Evolutionary conservation across 2,888 invertebrate genomes (phyloP).

Genomic region (Stenodera caucasica): DNA sequence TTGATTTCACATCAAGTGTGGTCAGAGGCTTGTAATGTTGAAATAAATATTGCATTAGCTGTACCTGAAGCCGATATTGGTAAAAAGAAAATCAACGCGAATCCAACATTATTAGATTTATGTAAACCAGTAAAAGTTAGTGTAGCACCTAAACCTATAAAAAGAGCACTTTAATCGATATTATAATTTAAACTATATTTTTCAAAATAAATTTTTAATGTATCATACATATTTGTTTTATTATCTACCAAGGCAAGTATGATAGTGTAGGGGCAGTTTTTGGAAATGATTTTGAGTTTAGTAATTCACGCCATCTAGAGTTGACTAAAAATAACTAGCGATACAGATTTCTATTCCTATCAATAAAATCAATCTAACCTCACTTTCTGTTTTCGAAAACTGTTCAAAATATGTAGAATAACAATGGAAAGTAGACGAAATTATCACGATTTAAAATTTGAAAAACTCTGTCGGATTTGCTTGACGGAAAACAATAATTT

Average conservation of each 20-base stretch:
- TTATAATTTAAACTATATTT: no score
- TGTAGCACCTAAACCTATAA: conserved; percentile 86
- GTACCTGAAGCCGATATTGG: conserved; percentile 64
- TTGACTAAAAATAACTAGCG: no score
- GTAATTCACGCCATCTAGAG: no score
- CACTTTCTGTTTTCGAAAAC: no score
- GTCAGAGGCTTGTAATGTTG: conserved; percentile 89
- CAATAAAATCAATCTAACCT: no score
- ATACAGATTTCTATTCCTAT: no score
- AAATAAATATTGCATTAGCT: conserved; percentile 80
- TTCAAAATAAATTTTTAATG: no score
- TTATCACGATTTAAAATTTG: not conserved
- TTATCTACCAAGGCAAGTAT: no score
- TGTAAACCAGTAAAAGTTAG: conserved; percentile 85
- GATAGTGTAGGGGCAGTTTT: no score
- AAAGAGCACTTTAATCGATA: conserved; percentile 58
- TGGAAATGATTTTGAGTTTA: no score
- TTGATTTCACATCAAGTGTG: conserved; percentile 89
- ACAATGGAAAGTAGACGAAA: not conserved
- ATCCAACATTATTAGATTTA: conserved; percentile 71
- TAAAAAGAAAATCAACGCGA: conserved; percentile 52
- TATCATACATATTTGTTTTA: no score
- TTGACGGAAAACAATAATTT: not conserved
- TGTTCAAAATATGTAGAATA: no score
- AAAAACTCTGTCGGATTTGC: not conserved